Conservation (phyloP, 2,113 vertebrate species). For the Narcine bancroftii region DNA sequence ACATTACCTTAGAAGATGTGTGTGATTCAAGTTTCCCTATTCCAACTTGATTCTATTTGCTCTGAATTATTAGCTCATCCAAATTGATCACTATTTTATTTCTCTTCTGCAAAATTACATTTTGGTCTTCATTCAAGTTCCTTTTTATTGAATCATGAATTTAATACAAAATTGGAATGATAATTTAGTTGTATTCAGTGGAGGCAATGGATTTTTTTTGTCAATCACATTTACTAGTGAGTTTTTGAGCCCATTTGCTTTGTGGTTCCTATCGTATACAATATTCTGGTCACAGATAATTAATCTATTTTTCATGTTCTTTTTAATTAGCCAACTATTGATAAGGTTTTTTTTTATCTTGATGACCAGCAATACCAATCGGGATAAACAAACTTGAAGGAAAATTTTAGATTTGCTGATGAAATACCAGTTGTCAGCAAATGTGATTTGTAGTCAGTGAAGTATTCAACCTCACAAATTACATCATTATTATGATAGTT, state of each 20-base stretch:
- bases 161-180: neutral
- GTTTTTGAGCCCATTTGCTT: no score
- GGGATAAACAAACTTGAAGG: neutral
- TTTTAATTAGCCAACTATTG: slow-evolving; percentile 40
- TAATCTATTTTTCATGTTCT: slow-evolving; percentile 41
- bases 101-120: neutral
- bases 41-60: neutral
- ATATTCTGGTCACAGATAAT: neutral
- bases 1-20: neutral
- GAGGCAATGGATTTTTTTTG: slow-evolving; percentile 1
- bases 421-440: neutral
- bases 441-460: neutral
- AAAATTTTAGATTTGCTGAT: neutral
- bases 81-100: neutral
- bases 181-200: neutral
- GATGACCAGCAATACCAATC: no score
- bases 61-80: neutral
- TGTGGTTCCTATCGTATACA: neutral
- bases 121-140: neutral
- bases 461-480: neutral
- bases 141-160: neutral
- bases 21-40: neutral
- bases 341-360: no score
- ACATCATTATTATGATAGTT: neutral
- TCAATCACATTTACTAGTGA: neutral